Evolutionary conservation across 2,888 invertebrate species (phyloP), one percentile per base, ranked within the genome.

Genomic region (Belgica antarctica): DNA sequence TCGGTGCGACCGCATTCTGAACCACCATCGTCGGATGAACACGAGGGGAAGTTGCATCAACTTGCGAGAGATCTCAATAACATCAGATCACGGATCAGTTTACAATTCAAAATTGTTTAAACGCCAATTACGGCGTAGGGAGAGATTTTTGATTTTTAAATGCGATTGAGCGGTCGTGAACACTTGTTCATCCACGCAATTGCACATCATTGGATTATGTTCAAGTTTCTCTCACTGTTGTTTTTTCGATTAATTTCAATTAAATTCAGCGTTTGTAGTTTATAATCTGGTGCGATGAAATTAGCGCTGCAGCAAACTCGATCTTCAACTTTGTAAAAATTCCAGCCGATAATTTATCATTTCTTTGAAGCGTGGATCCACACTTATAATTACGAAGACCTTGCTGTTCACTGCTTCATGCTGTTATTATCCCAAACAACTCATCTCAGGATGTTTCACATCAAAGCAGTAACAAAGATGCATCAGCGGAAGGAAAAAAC

Each of bases 91-190:
- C 52, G 52, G 52, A 52, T 52, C 52, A 66, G n/a, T 66, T 66
- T 47, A 66, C 65, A 47, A 47, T 66, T 66, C 25, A 22, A 66
- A 66, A 66, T 22, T 63, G 63, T 63, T 63, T 63, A 63, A 63
- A 63, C 27, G 22, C 22, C 63, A 63, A 63, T 63, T 63, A 46
- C 1, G 41, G 15, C n/a, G 2, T n/a, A 41, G 41, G 41, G 41
- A 5, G 41, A 41, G 8, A 41, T 5, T 41, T 41, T 41, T n/a
- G 12, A n/a, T n/a, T 41, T 41, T 15, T 12, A 41, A 15, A 41
- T 41, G 3, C 12, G 41, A 41, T 41, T 5, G 15, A 41, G 15
- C 2, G n/a, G n/a, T n/a, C 10, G 12, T 15, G 10, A 41, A 41
- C 41, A 41, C 41, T 41, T 41, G 41, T 41, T 41, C 15, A 41